Percentiles rank a stretch among this genome's conserved stretches.
Evolutionary conservation across 2,797 vertebrate genomes (phyloP).

Genomic region (Cynopterus sphinx): DNA sequence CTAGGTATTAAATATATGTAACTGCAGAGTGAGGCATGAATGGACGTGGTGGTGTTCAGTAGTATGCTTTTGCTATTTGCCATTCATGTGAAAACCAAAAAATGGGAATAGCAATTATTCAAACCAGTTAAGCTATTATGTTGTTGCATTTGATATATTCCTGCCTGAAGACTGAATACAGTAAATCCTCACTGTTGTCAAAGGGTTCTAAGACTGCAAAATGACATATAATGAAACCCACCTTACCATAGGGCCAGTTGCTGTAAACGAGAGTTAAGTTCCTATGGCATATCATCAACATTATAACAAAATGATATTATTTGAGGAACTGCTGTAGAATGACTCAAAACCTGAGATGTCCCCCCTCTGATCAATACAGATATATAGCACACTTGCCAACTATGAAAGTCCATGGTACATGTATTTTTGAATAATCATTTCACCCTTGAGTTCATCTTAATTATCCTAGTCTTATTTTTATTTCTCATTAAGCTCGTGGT

Average conservation of each 20-base stretch:
- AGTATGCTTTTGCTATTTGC: neutral
- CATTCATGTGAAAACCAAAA: conserved; percentile 12
- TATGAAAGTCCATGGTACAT: neutral
- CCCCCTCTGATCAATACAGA: neutral
- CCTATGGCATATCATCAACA: neutral
- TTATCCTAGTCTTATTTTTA: conserved; percentile 15
- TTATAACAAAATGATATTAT: neutral
- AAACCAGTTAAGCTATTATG: neutral
- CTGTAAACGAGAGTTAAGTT: neutral
- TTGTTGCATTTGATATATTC: neutral
- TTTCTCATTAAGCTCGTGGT: neutral
- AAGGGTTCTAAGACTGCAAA: neutral
- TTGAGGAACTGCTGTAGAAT: neutral
- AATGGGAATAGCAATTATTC: neutral
- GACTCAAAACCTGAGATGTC: neutral
- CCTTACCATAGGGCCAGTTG: neutral
- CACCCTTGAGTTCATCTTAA: neutral
- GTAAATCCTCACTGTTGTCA: neutral
- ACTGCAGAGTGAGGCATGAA: neutral
- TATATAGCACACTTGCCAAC: neutral
- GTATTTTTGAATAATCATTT: neutral
- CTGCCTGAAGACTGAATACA: neutral
- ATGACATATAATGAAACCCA: neutral
- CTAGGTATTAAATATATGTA: neutral
- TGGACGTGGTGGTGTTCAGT: neutral